Evolutionary conservation across 2,888 invertebrate species (phyloP), one percentile per base, ranked within the genome.

Genomic region (Platynereis dumerilii): DNA sequence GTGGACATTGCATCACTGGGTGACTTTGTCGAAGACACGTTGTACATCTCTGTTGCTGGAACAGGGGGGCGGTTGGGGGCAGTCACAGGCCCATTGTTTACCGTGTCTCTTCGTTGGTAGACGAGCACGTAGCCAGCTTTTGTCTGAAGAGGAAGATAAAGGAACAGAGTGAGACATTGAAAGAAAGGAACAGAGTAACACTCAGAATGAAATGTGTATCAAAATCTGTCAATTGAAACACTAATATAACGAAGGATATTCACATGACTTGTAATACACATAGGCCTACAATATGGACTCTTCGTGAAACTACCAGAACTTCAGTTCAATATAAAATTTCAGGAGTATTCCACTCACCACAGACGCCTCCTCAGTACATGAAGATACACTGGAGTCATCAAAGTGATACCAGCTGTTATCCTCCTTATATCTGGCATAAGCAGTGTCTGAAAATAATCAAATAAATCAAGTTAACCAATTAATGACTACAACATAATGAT

Each of bases 91-190:
- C 45, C 15, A 22, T 48, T 24, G 26, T 28, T 7, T 5, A 39
- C 55, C 3, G 42, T 34, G 29, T 63, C 60, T 5, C 82, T 76
- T 48, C 76, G 76, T 69, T 84, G 81, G 74, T 87, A 87, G 64
- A 87, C 86, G 24, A 87, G 76, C 17, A 87, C 86, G 72, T 87
- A 87, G 1, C 86, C 87, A 28, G 85, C 84, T 71, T 84, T 85
- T 5, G 86, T 84, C 83, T 83, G 76, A 2, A 73, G 66, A n/a
- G n/a, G n/a, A n/a, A n/a, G n/a, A n/a, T n/a, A n/a, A n/a, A 52
- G 29, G 58, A 56, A 63, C 20, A 59, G 3, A 55, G 12, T 12
- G 27, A 12, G 17, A 15, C 44, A 44, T 44, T 61, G 24, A 17
- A 59, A 60, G 20, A 39, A 44, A 45, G 28, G 34, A 17, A 60